Base-by-base conservation (phyloP, 2,797 vertebrate genomes). In the Orestias chungarensis region DNA sequence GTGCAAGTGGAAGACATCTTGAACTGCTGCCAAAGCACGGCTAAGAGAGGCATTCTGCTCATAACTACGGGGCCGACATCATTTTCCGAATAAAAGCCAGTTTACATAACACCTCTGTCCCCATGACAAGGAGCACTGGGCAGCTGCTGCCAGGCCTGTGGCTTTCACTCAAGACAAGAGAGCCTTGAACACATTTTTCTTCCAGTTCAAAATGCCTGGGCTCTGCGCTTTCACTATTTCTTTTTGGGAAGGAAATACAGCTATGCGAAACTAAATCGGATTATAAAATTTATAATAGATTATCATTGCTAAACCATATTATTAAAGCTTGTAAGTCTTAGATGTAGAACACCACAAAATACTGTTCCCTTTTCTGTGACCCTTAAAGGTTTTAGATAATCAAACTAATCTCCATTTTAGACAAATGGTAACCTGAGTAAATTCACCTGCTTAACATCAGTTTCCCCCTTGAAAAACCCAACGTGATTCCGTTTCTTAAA, bases 81-180 rank as follows among this genome's bases (percentile, higher is more conserved):
- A 87, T 93, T 92, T 88, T 89, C 91, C 79, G 61, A 91, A 92
- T 92, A 87, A 93, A 86, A 90, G 85, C 75, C 71, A 86, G 90
- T 94, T 95, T 94, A 94, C 91, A 92, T 93, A 93, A 93, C 91
- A 90, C 90, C 87, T 91, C 91, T 87, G 86, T 88, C 82, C 75
- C 87, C 82, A 82, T 88, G 88, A 87, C 89, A 79, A 84, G 85
- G 82, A 88, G 81, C 77, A 40, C 57, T 57, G 81, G 88, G 88
- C 88, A 89, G 89, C 89, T 87, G 89, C 84, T 88, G 89, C 79
- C 84, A 83, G 78, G 71, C 87, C 82, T 86, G 82, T 67, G 78
- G 86, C 87, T 86, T 82, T 84, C 87, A 80, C 79, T 86, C 73
- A 76, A 62, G 77, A 83, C 82, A 78, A 84, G 82, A 75, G 72